Conservation (phyloP, 2,888 invertebrate genomes). For the Agrilus biguttatus region DNA sequence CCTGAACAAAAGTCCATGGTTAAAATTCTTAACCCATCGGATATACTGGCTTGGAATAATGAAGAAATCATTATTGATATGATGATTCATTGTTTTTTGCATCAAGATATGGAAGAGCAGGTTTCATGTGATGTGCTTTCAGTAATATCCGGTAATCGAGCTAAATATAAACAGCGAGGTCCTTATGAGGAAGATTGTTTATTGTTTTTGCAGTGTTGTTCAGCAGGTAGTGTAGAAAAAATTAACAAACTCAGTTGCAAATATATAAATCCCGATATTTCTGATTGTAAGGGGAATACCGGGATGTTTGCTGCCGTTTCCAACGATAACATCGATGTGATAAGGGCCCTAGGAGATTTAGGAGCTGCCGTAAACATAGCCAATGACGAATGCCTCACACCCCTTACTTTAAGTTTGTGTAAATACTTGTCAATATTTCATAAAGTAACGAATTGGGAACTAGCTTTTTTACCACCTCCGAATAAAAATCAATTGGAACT, state of each 20-base stretch:
- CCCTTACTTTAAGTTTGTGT: slow-evolving; percentile 33
- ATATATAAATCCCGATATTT: slow-evolving; percentile 33
- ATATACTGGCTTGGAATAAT: slow-evolving; percentile 38
- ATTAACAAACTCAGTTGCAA: slow-evolving; percentile 30
- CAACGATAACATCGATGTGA: slow-evolving; percentile 31
- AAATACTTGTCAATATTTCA: slow-evolving; percentile 25
- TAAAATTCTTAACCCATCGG: slow-evolving; percentile 16
- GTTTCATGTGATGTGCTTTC: slow-evolving; percentile 20
- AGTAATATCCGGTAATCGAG: slow-evolving; percentile 19
- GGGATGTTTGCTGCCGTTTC: slow-evolving; percentile 40
- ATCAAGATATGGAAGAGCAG: slow-evolving; percentile 26
- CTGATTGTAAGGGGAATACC: slow-evolving; percentile 39
- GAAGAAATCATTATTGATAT: slow-evolving; percentile 30
- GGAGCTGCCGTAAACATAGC: slow-evolving; percentile 35
- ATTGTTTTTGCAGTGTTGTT: slow-evolving; percentile 21
- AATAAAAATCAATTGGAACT: too few species aligned
- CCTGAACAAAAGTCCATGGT: not conserved
- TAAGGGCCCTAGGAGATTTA: slow-evolving; percentile 31
- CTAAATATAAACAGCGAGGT: slow-evolving; percentile 18
- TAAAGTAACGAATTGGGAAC: slow-evolving; percentile 24
- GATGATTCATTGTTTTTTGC: slow-evolving; percentile 36
- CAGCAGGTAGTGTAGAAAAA: slow-evolving; percentile 14
- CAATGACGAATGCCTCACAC: slow-evolving; percentile 41
- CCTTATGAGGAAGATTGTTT: slow-evolving; percentile 19
- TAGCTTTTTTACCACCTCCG: slow-evolving; percentile 27